Percentiles rank a stretch among this genome's conserved stretches.
Evolutionary conservation across 2,888 invertebrate species (phyloP).

Genomic region (Itoplectis maculator): DNA sequence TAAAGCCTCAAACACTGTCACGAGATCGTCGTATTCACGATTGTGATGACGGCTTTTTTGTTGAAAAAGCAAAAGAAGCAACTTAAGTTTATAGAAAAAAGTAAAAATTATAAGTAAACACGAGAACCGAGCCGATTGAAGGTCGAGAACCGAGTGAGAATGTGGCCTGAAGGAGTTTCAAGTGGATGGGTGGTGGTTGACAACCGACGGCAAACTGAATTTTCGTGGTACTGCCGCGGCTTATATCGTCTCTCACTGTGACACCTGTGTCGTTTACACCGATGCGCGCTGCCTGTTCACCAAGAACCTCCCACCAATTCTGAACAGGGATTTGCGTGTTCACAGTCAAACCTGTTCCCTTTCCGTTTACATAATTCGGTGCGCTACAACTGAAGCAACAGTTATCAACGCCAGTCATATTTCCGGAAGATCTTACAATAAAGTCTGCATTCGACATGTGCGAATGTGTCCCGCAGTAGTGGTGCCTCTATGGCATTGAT

Average conservation of each 20-base stretch:
- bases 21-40: conserved; percentile 4
- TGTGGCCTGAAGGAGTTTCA: background rate
- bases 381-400: background rate
- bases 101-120: conserved; percentile 14
- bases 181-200: conserved; percentile 87
- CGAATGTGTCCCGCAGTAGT: too few relatives aligned
- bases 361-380: background rate
- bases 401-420: background rate
- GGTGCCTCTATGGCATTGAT: background rate
- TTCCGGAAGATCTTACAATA: background rate
- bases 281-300: conserved; percentile 43
- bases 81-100: conserved; percentile 21
- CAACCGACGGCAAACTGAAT: conserved; percentile 72
- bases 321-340: conserved; percentile 19
- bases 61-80: background rate
- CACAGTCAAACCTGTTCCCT: conserved; percentile 5
- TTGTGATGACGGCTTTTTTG: conserved; percentile 7
- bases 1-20: conserved; percentile 43
- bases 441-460: background rate
- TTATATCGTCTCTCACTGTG: conserved; percentile 74
- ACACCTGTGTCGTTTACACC: conserved; percentile 66
- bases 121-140: conserved; percentile 23
- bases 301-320: conserved; percentile 23
- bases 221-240: conserved; percentile 67
- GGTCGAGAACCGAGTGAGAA: conserved; percentile 13